These are phyloP conservation scores for Apamea anceps DNA, from an alignment of 2,888 invertebrate genomes.

Conservation along the genomic window DNA sequence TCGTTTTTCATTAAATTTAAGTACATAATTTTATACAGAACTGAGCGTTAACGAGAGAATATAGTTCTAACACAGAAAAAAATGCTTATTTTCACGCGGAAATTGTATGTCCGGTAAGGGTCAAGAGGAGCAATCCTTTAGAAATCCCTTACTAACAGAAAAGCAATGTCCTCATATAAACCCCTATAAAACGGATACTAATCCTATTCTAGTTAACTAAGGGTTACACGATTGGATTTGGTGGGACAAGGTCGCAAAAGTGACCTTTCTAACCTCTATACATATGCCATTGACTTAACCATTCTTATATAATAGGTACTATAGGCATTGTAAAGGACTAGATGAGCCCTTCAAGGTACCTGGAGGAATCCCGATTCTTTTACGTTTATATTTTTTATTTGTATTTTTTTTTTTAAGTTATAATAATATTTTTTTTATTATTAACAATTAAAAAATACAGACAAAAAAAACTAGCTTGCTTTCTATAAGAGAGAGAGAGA, in stretches of 20 bases:
- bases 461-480: too few relatives aligned
- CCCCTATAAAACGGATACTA: constrained; percentile 20
- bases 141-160: constrained; percentile 45
- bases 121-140: constrained; percentile 8
- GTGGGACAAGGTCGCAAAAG: constrained; percentile 1
- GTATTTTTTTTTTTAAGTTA: too few relatives aligned
- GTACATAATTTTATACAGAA: constrained; percentile 33
- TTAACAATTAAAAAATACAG: too few relatives aligned
- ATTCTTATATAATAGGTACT: background rate
- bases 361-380: too few relatives aligned
- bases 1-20: constrained; percentile 39
- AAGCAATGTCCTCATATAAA: constrained; percentile 21
- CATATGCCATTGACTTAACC: background rate
- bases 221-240: constrained; percentile 9
- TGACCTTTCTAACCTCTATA: background rate
- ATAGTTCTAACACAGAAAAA: background rate
- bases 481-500: too few relatives aligned
- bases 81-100: constrained; percentile 30
- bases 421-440: too few relatives aligned
- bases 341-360: too few relatives aligned
- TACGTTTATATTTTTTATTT: too few relatives aligned
- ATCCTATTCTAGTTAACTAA: constrained; percentile 33
- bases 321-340: too few relatives aligned
- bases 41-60: background rate
- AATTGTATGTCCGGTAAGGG: background rate